A percentile compares a stretch with the other conserved stretches of the same genome.
Conservation (phyloP, 2,888 invertebrate genomes). For the Drosophila borborema region DNA sequence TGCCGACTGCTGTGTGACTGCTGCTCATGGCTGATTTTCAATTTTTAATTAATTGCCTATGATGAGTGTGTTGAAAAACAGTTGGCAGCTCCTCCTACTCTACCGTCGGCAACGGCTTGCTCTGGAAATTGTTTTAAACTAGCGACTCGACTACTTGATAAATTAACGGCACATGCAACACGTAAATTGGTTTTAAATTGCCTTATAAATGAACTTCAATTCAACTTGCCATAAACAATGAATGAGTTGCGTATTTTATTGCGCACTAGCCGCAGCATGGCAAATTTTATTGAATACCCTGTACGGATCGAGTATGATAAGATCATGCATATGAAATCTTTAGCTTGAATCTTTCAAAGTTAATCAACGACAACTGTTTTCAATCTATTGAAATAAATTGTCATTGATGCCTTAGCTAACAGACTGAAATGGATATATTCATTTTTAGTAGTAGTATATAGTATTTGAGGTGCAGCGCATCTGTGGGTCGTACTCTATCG, state of each 20-base stretch:
- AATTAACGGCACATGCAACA: conserved; percentile 80
- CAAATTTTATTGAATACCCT: conserved; percentile 28
- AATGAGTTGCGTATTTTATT: conserved; percentile 55
- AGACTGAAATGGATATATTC: background rate
- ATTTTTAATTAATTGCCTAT: conserved; percentile 79
- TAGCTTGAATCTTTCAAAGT: background rate
- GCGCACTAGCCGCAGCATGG: conserved; percentile 21
- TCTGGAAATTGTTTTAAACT: conserved; percentile 50
- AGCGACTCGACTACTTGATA: conserved; percentile 68
- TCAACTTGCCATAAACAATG: conserved; percentile 69
- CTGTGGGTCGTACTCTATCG: background rate
- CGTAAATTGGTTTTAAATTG: conserved; percentile 81
- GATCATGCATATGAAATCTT: background rate
- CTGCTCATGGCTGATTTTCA: conserved; percentile 42
- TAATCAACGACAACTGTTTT: background rate
- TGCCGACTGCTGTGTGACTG: conserved; percentile 5
- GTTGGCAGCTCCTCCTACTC: conserved; percentile 24
- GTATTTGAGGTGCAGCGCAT: conserved; percentile 1
- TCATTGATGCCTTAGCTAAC: background rate
- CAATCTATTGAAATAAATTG: background rate
- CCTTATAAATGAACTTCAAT: conserved; percentile 78
- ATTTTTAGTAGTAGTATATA: too few species aligned
- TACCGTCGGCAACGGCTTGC: background rate
- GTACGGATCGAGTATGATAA: background rate
- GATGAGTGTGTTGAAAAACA: conserved; percentile 80